These are phyloP conservation scores for Rapana venosa DNA, from an alignment of 2,888 invertebrate species.

Conservation along the genomic window DNA sequence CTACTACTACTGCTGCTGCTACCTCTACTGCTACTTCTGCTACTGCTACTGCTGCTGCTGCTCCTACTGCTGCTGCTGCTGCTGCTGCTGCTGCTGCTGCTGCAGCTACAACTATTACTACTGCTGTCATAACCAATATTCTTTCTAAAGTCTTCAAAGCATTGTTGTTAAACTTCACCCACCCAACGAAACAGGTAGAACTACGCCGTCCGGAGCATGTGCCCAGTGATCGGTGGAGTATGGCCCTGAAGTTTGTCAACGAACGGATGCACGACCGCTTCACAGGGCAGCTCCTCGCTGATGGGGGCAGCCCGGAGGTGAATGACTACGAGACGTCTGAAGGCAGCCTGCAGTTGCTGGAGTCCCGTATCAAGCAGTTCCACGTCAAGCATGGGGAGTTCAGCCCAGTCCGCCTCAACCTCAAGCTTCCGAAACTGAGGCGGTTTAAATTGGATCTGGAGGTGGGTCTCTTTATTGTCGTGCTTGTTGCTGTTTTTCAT, in stretches of 20 bases:
- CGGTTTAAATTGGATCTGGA: constrained; percentile 63
- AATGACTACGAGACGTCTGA: constrained; percentile 72
- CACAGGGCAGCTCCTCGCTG: constrained; percentile 39
- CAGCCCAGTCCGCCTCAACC: constrained; percentile 31
- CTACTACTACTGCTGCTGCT: too few species aligned
- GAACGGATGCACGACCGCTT: constrained; percentile 59
- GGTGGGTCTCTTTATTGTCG: constrained; percentile 43
- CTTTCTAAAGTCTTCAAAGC: too few species aligned
- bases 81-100: too few species aligned
- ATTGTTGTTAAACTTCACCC: too few species aligned
- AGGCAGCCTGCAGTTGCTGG: constrained; percentile 64
- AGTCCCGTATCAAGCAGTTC: constrained; percentile 68
- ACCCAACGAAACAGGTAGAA: constrained; percentile 28
- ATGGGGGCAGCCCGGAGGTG: constrained; percentile 48
- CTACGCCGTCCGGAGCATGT: constrained; percentile 1
- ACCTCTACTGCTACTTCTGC: too few species aligned
- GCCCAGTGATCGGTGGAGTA: constrained; percentile 23
- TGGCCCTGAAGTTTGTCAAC: constrained; percentile 57
- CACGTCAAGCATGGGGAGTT: constrained; percentile 61
- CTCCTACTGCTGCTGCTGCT: too few species aligned
- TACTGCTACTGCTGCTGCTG: too few species aligned
- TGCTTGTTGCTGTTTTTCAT: not conserved
- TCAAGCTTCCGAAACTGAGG: constrained; percentile 67
- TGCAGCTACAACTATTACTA: too few species aligned
- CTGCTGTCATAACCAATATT: too few species aligned